Percentiles rank a stretch among this genome's conserved stretches.
Conservation (phyloP, 2,888 invertebrate species). For the Cryptosula pallasiana region DNA sequence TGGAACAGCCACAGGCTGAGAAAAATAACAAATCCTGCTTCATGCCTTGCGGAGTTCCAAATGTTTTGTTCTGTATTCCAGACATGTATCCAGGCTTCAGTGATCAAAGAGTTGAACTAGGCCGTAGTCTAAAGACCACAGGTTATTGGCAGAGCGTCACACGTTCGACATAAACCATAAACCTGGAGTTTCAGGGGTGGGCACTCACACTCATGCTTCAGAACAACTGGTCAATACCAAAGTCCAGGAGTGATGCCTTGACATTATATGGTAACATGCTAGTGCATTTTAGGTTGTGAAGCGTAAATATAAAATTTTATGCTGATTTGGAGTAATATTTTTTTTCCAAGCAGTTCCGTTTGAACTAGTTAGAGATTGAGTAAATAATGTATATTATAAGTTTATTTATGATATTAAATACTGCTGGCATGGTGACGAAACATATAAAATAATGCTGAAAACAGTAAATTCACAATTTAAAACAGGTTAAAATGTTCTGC, state of each 20-base stretch:
- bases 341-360: too few relatives aligned
- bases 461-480: too few relatives aligned
- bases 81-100: not conserved
- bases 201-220: not conserved
- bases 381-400: too few relatives aligned
- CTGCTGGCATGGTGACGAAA: too few relatives aligned
- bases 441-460: too few relatives aligned
- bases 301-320: too few relatives aligned
- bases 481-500: too few relatives aligned
- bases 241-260: not conserved
- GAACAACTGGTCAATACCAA: conserved; percentile 6
- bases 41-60: not conserved
- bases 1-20: conserved; percentile 6
- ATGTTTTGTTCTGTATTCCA: not conserved
- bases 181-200: not conserved
- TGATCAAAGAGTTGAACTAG: not conserved
- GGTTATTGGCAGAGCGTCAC: not conserved
- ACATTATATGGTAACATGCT: conserved; percentile 10
- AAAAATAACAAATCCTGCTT: not conserved
- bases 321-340: too few relatives aligned
- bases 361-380: too few relatives aligned
- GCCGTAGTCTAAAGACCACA: too few relatives aligned
- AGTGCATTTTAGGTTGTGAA: too few relatives aligned
- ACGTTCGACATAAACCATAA: not conserved
- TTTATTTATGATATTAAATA: too few relatives aligned